Conservation (phyloP, 1,140 invertebrate species). For the Neodiprion virginianus region DNA sequence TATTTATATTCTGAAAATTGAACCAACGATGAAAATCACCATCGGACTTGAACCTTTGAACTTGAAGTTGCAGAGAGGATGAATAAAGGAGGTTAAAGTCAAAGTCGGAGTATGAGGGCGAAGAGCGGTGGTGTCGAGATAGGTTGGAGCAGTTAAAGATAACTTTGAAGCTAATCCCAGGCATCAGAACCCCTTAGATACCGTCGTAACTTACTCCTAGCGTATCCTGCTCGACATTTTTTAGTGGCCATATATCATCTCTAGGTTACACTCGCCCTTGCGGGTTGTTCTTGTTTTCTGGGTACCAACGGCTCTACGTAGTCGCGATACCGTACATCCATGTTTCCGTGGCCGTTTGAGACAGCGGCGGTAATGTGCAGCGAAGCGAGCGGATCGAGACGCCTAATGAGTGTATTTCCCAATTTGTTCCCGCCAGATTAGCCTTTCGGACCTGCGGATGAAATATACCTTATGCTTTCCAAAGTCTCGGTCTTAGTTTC, state of each 20-base stretch:
- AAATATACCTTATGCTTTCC: not conserved
- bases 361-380: constrained; percentile 34
- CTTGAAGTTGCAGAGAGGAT: not conserved
- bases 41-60: not conserved
- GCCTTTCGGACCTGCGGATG: not conserved
- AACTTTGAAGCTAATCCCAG: constrained; percentile 35
- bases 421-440: constrained; percentile 16
- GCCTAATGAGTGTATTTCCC: constrained; percentile 10
- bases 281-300: not conserved
- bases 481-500: not conserved
- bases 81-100: not conserved
- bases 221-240: constrained; percentile 29
- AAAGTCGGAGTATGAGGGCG: not conserved
- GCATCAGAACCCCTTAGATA: constrained; percentile 13
- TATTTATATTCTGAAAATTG: not conserved
- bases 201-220: constrained; percentile 16
- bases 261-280: constrained; percentile 14
- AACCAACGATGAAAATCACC: not conserved
- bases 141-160: constrained; percentile 24
- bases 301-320: constrained; percentile 19
- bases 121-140: not conserved
- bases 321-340: too few relatives aligned
- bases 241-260: constrained; percentile 40
- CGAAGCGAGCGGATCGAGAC: constrained; percentile 35
- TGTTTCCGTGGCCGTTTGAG: too few relatives aligned